Conservation (phyloP, 2,113 vertebrate species). For the Rhizomys pruinosus region DNA sequence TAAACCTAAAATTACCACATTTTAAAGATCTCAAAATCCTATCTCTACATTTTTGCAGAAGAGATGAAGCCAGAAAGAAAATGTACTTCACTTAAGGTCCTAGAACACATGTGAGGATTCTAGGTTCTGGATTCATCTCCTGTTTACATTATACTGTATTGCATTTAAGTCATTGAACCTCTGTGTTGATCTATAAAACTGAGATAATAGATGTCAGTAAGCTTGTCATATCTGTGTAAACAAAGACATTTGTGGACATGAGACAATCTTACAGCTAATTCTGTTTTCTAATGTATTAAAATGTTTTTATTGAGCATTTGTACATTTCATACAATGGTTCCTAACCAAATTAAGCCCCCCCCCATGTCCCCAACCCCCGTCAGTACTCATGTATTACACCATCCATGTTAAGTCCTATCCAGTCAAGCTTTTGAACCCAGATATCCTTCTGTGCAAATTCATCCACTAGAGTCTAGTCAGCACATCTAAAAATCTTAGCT, state of each 20-base stretch:
- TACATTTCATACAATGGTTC: too few relatives aligned
- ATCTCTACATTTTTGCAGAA: neutral
- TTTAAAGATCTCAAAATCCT: neutral
- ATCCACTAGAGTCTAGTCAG: too few relatives aligned
- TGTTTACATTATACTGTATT: neutral
- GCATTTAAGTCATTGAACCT: constrained; percentile 48
- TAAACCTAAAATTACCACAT: neutral
- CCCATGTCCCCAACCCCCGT: too few relatives aligned
- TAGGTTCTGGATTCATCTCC: neutral
- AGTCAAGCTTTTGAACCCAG: too few relatives aligned
- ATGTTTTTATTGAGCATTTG: too few relatives aligned
- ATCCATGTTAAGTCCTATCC: too few relatives aligned
- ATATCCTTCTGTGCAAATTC: too few relatives aligned
- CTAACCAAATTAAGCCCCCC: too few relatives aligned
- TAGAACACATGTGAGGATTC: neutral
- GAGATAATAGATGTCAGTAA: constrained; percentile 46
- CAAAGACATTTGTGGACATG: constrained; percentile 50
- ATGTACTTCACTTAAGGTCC: neutral
- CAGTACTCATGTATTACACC: too few relatives aligned
- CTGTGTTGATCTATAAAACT: constrained; percentile 26
- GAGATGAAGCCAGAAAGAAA: neutral
- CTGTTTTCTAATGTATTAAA: constrained; percentile 42
- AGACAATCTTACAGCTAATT: constrained; percentile 50
- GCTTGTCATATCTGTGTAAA: constrained; percentile 42
- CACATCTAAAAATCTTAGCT: too few relatives aligned